A percentile compares a stretch with the other conserved stretches of the same genome.
These are phyloP conservation scores for Leuctra nigra DNA, from an alignment of 2,888 invertebrate species.

Conservation along the genomic window DNA sequence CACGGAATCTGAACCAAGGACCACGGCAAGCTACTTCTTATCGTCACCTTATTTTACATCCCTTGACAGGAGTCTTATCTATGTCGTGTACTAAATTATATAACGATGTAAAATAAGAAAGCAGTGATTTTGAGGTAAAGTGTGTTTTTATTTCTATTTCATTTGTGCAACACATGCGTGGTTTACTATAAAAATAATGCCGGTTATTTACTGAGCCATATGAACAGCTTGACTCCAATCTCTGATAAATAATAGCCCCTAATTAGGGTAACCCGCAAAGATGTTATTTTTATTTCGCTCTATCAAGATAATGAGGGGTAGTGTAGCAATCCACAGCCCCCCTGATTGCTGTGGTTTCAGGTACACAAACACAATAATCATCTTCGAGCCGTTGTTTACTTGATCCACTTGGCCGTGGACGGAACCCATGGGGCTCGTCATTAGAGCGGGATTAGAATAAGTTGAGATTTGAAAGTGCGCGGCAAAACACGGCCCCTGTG, in stretches of 20 bases:
- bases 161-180: too few relatives aligned
- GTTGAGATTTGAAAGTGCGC: neutral
- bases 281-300: constrained; percentile 8
- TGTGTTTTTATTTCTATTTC: too few relatives aligned
- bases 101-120: too few relatives aligned
- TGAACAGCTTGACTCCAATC: neutral
- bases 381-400: neutral
- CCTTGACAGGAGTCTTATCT: too few relatives aligned
- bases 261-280: constrained; percentile 12
- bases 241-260: neutral
- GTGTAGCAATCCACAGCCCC: constrained; percentile 8
- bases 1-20: too few relatives aligned
- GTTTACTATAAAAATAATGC: neutral
- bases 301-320: neutral
- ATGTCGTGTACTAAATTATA: too few relatives aligned
- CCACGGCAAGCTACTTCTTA: too few relatives aligned
- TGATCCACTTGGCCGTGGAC: neutral
- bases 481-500: too few relatives aligned
- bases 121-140: too few relatives aligned
- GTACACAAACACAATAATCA: constrained; percentile 9
- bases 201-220: neutral
- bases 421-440: neutral
- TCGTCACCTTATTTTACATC: too few relatives aligned
- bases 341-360: constrained; percentile 14
- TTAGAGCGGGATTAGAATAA: neutral